phyloP scores from a whole-genome alignment of 1,140 invertebrate genomes.

The Hycleus cichorii region DNA sequence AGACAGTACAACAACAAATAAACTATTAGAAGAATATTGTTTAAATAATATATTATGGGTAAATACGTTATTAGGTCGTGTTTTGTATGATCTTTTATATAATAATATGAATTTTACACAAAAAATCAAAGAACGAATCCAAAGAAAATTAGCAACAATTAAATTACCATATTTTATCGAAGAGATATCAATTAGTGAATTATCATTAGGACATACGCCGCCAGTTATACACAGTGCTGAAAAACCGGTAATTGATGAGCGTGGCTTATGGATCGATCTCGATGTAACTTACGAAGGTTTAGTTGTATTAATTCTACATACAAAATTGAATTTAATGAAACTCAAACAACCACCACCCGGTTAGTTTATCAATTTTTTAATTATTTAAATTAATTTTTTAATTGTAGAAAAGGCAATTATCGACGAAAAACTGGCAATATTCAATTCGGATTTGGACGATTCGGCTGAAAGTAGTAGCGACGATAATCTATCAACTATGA shows the following conservation, averaged over 20 bases:
- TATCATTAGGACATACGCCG: slow-evolving; percentile 66
- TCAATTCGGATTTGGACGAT: slow-evolving; percentile 83
- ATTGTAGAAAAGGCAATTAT: slow-evolving; percentile 25
- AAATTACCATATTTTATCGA: slow-evolving; percentile 86
- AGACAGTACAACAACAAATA: not conserved
- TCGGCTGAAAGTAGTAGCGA: slow-evolving; percentile 86
- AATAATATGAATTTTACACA: slow-evolving; percentile 51
- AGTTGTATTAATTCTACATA: slow-evolving; percentile 86
- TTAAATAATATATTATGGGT: slow-evolving; percentile 50
- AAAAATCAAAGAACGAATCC: slow-evolving; percentile 66
- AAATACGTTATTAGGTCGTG: slow-evolving; percentile 66
- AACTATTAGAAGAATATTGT: not conserved
- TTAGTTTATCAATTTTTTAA: slow-evolving; percentile 6
- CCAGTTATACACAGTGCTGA: slow-evolving; percentile 70
- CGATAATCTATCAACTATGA: slow-evolving; percentile 51
- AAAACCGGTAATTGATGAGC: slow-evolving; percentile 70
- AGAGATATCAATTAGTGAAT: slow-evolving; percentile 66
- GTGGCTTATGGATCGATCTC: slow-evolving; percentile 89
- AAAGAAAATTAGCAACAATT: slow-evolving; percentile 79
- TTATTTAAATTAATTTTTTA: not conserved
- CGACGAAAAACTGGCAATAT: slow-evolving; percentile 48
- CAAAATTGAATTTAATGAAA: slow-evolving; percentile 91
- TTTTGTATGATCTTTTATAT: slow-evolving; percentile 70
- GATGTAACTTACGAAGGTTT: slow-evolving; percentile 85
- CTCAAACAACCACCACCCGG: slow-evolving; percentile 48